Conservation (phyloP, 1,140 invertebrate genomes). For the Trichoplusia ni region DNA sequence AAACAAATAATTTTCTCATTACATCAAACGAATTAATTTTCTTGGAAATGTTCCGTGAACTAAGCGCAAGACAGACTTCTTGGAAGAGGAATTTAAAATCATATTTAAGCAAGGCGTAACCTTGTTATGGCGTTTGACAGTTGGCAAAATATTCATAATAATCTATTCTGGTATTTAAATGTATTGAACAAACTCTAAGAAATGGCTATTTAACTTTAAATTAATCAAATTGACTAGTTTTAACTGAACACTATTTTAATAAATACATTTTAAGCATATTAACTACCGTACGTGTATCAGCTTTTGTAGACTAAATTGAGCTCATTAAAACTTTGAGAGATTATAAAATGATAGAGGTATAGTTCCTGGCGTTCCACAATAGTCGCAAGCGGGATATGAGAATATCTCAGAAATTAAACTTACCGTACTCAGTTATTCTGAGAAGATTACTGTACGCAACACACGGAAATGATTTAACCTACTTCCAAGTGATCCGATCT, state of each 20-base stretch:
- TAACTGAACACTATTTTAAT: not conserved
- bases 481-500: slow-evolving; percentile 3
- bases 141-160: not conserved
- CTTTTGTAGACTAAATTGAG: slow-evolving; percentile 42
- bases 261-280: not conserved
- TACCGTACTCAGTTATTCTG: no score
- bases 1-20: slow-evolving; percentile 27
- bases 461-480: not conserved
- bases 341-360: slow-evolving; percentile 38
- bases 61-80: slow-evolving; percentile 32
- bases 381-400: slow-evolving; percentile 12
- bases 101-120: slow-evolving; percentile 48
- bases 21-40: slow-evolving; percentile 42
- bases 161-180: not conserved
- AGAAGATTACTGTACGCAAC: not conserved
- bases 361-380: slow-evolving; percentile 37
- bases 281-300: slow-evolving; percentile 17
- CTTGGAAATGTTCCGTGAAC: slow-evolving; percentile 43
- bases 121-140: slow-evolving; percentile 41
- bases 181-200: no score
- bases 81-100: slow-evolving; percentile 52
- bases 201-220: no score
- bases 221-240: no score
- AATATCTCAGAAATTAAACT: not conserved
- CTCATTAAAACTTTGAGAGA: slow-evolving; percentile 48